phyloP scores from a whole-genome alignment of 2,888 invertebrate genomes.

The Xylota sylvarum region DNA sequence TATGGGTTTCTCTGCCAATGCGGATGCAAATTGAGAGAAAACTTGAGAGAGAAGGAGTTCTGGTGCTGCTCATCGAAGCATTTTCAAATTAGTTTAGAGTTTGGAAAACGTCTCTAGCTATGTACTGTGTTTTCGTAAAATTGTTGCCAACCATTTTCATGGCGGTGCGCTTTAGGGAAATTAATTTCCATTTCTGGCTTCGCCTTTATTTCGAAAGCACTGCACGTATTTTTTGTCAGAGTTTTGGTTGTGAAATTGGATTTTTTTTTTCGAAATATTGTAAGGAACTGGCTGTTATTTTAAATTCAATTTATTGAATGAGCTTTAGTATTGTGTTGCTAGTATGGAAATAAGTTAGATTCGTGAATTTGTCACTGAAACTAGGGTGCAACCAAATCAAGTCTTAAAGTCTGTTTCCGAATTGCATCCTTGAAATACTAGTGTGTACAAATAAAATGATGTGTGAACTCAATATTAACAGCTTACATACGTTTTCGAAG shows the following conservation, averaged over 20 bases:
- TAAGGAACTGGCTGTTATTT: neutral
- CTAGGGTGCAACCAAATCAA: too few relatives aligned
- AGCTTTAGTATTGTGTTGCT: neutral
- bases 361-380: too few relatives aligned
- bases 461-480: too few relatives aligned
- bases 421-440: too few relatives aligned
- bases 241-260: conserved; percentile 24
- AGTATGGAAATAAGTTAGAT: too few relatives aligned
- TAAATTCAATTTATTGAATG: neutral
- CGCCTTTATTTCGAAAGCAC: conserved; percentile 31
- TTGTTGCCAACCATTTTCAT: conserved; percentile 47
- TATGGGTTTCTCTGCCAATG: conserved; percentile 63
- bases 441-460: too few relatives aligned
- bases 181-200: conserved; percentile 58
- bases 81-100: conserved; percentile 72
- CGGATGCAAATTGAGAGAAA: conserved; percentile 68
- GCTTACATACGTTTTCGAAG: too few relatives aligned
- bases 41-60: conserved; percentile 41
- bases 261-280: conserved; percentile 29
- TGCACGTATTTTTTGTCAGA: conserved; percentile 47
- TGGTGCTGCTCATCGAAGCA: conserved; percentile 75
- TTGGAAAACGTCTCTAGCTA: conserved; percentile 48
- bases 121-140: conserved; percentile 4
- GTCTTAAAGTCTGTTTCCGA: too few relatives aligned
- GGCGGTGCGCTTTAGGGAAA: conserved; percentile 58